These are phyloP conservation scores for Bombyx huttoni DNA, from an alignment of 2,888 invertebrate genomes.

Conservation along the genomic window DNA sequence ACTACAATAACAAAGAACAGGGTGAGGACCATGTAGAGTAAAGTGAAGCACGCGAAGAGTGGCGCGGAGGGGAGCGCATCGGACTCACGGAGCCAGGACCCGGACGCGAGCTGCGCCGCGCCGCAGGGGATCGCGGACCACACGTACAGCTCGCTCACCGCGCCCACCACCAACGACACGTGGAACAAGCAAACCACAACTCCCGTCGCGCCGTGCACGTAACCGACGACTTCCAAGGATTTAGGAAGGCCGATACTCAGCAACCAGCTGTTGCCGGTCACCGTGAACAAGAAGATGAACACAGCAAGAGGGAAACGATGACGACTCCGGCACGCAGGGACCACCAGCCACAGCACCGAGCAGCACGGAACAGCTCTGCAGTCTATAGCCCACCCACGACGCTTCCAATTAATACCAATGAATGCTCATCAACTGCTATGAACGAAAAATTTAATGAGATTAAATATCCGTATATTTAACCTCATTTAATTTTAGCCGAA, in stretches of 20 bases:
- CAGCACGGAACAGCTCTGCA: constrained; percentile 24
- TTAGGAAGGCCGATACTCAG: constrained; percentile 8
- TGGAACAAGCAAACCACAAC: constrained; percentile 21
- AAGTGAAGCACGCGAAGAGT: constrained; percentile 1
- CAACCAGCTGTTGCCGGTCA: constrained; percentile 9
- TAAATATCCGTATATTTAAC: no score
- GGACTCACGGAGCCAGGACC: background rate
- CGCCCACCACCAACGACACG: constrained; percentile 19
- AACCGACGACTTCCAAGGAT: constrained; percentile 8
- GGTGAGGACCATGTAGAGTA: constrained; percentile 10
- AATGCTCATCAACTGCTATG: no score
- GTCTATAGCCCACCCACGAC: constrained; percentile 19
- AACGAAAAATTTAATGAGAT: no score
- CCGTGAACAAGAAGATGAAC: constrained; percentile 15
- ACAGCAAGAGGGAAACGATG: constrained; percentile 15
- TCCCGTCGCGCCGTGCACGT: constrained; percentile 21
- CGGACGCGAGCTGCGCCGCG: constrained; percentile 5
- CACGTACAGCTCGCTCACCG: constrained; percentile 25
- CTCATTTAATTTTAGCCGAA: no score
- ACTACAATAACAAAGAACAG: constrained; percentile 24
- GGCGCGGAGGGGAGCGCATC: constrained; percentile 5
- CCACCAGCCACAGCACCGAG: constrained; percentile 18
- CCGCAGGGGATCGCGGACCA: constrained; percentile 20
- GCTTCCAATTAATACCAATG: no score
- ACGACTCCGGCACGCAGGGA: constrained; percentile 13